A percentile compares a stretch with the other conserved stretches of the same genome.
Conservation (phyloP, 64 coral and sea anemone species). For the Stichodactyla helianthus region DNA sequence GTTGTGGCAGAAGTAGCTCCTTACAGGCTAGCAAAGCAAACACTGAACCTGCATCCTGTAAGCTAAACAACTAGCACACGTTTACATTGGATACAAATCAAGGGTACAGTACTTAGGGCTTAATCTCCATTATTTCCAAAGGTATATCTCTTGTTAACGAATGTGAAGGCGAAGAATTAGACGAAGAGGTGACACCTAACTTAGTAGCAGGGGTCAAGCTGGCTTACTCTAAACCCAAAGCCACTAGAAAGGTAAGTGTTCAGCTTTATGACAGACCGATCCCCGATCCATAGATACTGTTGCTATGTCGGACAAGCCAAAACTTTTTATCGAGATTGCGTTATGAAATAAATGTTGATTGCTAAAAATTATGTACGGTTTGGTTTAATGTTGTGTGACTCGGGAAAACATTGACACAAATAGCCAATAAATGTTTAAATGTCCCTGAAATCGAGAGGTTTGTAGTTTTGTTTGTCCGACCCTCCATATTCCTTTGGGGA, state of each 20-base stretch:
- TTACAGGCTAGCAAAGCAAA: neutral
- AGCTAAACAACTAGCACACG: neutral
- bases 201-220: conserved; percentile 52
- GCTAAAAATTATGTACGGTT: too few relatives aligned
- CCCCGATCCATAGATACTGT: too few relatives aligned
- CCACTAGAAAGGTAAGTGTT: conserved; percentile 47
- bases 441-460: too few relatives aligned
- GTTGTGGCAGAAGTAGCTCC: neutral
- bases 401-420: too few relatives aligned
- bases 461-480: too few relatives aligned
- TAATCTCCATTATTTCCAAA: neutral
- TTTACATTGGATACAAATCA: neutral
- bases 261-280: neutral
- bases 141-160: conserved; percentile 65
- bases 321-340: too few relatives aligned
- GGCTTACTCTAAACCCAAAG: conserved; percentile 58
- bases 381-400: too few relatives aligned
- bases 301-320: too few relatives aligned
- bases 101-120: neutral
- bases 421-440: too few relatives aligned
- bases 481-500: too few relatives aligned
- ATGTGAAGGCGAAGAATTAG: conserved; percentile 42
- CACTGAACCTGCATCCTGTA: neutral
- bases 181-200: conserved; percentile 42
- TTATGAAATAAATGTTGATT: too few relatives aligned